Conservation (phyloP, 2,113 vertebrate genomes). For the Drymodes brunneopygia region DNA sequence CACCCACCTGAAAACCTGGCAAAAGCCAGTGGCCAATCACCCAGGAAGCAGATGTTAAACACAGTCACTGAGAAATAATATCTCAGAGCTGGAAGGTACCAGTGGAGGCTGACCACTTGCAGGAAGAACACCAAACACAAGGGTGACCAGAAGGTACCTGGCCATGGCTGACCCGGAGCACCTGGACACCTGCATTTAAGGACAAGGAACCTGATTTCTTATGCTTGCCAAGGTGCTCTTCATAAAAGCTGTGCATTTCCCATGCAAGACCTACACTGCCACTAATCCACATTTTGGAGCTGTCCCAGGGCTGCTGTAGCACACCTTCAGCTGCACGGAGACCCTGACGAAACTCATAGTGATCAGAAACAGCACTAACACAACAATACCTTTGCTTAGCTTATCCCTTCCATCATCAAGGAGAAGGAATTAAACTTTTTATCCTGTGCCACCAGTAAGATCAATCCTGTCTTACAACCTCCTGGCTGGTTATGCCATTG, state of each 20-base stretch:
- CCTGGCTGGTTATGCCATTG: fast-evolving
- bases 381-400: not conserved
- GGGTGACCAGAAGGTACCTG: not conserved
- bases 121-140: fast-evolving
- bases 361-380: not conserved
- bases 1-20: not conserved
- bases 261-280: not conserved
- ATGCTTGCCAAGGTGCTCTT: not conserved
- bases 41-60: fast-evolving
- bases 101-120: fast-evolving
- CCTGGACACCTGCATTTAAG: not conserved
- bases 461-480: not conserved
- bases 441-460: not conserved
- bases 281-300: not conserved
- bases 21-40: fast-evolving
- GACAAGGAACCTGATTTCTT: not conserved
- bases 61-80: not conserved
- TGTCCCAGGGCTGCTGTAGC: not conserved
- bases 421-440: not conserved
- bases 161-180: not conserved
- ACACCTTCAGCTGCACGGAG: not conserved
- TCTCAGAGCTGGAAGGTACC: not conserved
- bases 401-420: not conserved
- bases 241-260: not conserved
- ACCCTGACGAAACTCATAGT: fast-evolving